Evolutionary conservation across 2,888 invertebrate genomes (phyloP).

Genomic region (Eupithecia dodoneata): DNA sequence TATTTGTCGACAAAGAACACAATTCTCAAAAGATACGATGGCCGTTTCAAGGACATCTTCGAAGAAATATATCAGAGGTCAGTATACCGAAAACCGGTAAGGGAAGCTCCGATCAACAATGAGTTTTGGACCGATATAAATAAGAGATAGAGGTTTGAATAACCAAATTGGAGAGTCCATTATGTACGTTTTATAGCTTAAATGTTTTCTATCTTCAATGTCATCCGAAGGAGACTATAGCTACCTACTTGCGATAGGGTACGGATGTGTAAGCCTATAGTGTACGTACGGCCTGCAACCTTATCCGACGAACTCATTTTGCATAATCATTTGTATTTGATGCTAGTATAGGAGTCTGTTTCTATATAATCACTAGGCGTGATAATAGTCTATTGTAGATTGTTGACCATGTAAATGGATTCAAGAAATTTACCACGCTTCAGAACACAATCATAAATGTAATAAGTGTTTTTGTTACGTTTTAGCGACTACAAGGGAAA

Average conservation of each 20-base stretch:
- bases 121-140: neutral
- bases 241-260: neutral
- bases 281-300: neutral
- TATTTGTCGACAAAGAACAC: constrained; percentile 96
- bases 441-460: neutral
- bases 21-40: constrained; percentile 94
- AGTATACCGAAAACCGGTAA: constrained; percentile 45
- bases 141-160: neutral
- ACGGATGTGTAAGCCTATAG: neutral
- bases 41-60: constrained; percentile 96
- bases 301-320: constrained; percentile 5
- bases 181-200: neutral
- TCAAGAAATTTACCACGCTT: neutral
- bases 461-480: neutral
- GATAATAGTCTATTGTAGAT: neutral
- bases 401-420: constrained; percentile 5
- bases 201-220: constrained; percentile 9
- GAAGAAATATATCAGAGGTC: constrained; percentile 93
- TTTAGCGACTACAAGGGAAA: constrained; percentile 88
- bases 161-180: neutral
- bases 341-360: neutral
- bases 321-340: neutral
- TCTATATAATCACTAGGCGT: neutral
- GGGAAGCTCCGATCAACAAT: constrained; percentile 16
- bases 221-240: constrained; percentile 34